Evolutionary conservation across 37 sponge, comb jelly and placozoan species (phyloP).

Genomic region (Theonella swinhoei): DNA sequence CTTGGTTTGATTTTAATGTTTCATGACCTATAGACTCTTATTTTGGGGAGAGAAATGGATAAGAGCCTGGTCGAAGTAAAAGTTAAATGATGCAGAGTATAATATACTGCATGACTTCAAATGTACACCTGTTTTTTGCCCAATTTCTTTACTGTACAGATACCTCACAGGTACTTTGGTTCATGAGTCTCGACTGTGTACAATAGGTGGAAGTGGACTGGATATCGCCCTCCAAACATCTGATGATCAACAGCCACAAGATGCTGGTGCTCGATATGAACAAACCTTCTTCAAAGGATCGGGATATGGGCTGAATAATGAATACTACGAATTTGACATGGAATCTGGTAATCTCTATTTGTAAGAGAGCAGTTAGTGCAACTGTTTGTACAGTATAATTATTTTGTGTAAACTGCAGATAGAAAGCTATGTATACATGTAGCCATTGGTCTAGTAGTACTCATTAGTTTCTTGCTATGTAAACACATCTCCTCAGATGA

Average conservation of each 20-base stretch:
- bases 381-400: neutral
- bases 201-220: conserved; percentile 65
- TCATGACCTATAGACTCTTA: too few relatives aligned
- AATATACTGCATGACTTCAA: too few relatives aligned
- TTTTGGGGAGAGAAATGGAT: too few relatives aligned
- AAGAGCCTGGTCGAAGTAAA: too few relatives aligned
- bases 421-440: too few relatives aligned
- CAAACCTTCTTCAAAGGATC: neutral
- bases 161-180: conserved; percentile 45
- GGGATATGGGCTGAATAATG: conserved; percentile 66
- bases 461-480: neutral
- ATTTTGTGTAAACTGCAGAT: too few relatives aligned
- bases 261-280: conserved; percentile 38
- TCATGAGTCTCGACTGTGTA: conserved; percentile 36
- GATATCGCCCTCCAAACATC: neutral
- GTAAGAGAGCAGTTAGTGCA: neutral
- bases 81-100: too few relatives aligned
- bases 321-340: conserved; percentile 75
- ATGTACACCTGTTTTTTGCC: too few relatives aligned
- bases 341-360: conserved; percentile 22
- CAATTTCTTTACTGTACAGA: neutral
- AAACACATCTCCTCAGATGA: conserved; percentile 4
- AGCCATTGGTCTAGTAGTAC: too few relatives aligned
- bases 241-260: conserved; percentile 7
- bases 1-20: too few relatives aligned